A percentile compares a stretch with the other conserved stretches of the same genome.
phyloP scores from a whole-genome alignment of 2,797 vertebrate species.

The Phrynocephalus guinanensis region DNA sequence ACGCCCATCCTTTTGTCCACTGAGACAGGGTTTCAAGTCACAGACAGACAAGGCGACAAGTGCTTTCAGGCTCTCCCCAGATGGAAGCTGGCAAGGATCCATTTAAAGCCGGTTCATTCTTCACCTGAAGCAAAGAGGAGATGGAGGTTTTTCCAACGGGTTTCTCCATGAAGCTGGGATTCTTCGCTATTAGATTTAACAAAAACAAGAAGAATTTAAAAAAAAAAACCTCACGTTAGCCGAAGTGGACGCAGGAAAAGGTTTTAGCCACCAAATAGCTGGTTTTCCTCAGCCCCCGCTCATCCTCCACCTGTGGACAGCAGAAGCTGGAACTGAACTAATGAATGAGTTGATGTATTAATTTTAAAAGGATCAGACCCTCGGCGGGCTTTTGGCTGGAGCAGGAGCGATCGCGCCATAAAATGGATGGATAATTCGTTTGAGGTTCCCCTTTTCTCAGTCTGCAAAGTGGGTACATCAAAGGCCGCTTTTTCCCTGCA shows the following conservation, averaged over 20 bases:
- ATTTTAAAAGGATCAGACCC: no score
- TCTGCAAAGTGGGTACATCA: background rate
- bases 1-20: no score
- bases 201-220: no score
- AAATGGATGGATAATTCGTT: no score
- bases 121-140: background rate
- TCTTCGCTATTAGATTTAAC: background rate
- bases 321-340: background rate
- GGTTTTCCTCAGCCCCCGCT: background rate
- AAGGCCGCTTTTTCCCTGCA: background rate
- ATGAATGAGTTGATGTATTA: background rate
- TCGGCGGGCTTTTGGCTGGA: background rate
- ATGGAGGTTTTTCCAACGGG: background rate
- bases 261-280: no score
- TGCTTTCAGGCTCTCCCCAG: no score
- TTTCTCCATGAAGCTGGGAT: background rate
- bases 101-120: background rate
- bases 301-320: background rate
- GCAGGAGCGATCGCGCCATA: background rate
- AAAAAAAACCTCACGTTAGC: no score
- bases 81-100: background rate
- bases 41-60: background rate
- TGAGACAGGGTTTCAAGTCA: background rate
- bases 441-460: no score
- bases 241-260: accelerated